Percentiles rank a stretch among this genome's conserved stretches.
Conservation (phyloP, 2,888 invertebrate genomes). For the Papilio elwesi region DNA sequence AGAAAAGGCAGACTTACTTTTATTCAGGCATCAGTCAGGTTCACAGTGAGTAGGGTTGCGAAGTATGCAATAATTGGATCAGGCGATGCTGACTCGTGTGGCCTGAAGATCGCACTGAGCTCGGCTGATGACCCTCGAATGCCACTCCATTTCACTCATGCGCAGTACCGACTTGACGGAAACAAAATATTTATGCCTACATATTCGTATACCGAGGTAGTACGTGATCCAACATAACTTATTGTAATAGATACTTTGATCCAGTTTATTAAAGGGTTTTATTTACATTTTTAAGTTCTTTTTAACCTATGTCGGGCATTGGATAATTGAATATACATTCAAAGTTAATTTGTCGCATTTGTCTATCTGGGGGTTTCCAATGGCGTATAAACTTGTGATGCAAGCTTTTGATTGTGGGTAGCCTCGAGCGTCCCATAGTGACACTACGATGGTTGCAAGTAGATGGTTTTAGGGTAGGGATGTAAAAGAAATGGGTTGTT, state of each 20-base stretch:
- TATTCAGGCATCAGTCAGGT: slow-evolving; percentile 17
- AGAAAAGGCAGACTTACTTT: slow-evolving; percentile 26
- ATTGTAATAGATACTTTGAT: slow-evolving; percentile 20
- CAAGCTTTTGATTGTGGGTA: no score
- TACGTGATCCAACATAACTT: slow-evolving; percentile 26
- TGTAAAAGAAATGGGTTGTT: no score
- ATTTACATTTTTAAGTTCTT: no score
- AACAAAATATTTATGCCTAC: slow-evolving; percentile 44
- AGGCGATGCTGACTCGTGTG: slow-evolving; percentile 51
- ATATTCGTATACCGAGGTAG: slow-evolving; percentile 29
- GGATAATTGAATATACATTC: no score
- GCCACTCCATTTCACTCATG: slow-evolving; percentile 64
- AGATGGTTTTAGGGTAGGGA: no score
- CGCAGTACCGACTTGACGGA: slow-evolving; percentile 58
- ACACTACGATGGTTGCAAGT: no score
- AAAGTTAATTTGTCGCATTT: no score
- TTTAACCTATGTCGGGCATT: no score
- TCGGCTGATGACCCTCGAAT: slow-evolving; percentile 51
- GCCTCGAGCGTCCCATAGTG: no score
- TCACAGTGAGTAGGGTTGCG: slow-evolving; percentile 15
- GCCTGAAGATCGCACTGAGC: slow-evolving; percentile 48
- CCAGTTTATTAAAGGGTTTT: no score
- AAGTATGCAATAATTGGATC: slow-evolving; percentile 58
- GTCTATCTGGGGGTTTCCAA: no score
- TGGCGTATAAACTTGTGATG: no score